Conservation (phyloP, 2,797 vertebrate species). For the Heteromormyrus szaboi region DNA sequence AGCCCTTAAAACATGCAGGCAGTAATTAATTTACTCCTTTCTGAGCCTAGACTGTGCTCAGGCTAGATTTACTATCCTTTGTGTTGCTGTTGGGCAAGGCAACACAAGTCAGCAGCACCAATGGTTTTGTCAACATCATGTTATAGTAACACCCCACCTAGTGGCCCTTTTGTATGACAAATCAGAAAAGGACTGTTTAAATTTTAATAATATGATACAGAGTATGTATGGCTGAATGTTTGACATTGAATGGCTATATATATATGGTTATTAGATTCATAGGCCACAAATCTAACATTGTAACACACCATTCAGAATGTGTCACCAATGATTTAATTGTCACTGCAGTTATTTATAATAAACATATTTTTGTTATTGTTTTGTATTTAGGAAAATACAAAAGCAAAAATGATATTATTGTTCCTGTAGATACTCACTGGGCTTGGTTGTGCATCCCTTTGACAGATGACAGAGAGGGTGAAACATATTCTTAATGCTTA, state of each 20-base stretch:
- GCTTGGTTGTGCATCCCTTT: background rate
- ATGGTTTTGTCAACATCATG: background rate
- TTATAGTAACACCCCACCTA: conserved; percentile 20
- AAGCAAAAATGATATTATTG: background rate
- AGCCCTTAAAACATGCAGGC: background rate
- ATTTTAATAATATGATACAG: background rate
- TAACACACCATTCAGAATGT: background rate
- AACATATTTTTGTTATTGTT: background rate
- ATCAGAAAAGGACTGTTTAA: background rate
- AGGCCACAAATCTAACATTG: background rate
- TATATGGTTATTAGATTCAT: background rate
- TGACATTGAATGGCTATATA: background rate
- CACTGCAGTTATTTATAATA: background rate
- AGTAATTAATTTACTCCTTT: background rate
- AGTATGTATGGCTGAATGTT: background rate
- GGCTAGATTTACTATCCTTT: background rate
- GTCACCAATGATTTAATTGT: background rate
- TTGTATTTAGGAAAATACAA: background rate
- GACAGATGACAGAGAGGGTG: background rate
- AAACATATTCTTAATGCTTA: conserved; percentile 1
- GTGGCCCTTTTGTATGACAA: background rate
- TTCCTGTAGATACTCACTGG: background rate
- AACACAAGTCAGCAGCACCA: background rate
- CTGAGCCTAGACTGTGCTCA: background rate
- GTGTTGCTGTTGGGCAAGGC: background rate